Evolutionary conservation across 2,888 invertebrate species (phyloP), one percentile per base, ranked within the genome.

Genomic region (Temnothorax ravouxi): DNA sequence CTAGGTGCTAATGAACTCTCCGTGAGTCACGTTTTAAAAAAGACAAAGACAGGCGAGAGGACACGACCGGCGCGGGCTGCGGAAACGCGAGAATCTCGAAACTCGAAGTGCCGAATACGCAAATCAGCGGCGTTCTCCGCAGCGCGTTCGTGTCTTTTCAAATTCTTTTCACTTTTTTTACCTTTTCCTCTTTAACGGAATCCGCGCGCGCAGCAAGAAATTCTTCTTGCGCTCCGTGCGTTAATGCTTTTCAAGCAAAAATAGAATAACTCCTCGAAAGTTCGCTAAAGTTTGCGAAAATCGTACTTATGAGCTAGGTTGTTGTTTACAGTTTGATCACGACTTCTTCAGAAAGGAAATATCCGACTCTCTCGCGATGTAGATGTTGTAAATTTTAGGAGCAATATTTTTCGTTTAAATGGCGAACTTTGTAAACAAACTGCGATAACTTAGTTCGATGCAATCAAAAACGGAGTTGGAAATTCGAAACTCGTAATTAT

Each of bases 1-100:
- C 83, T 81, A 87, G 87, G 87, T 90, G 91, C 87, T 86, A 91
- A 91, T 87, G 89, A 91, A 90, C 90, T 72, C 86, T 61, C 21
- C 59, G 80, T 84, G 87, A 90, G 89, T 89, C 89, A 88, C 87
- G 88, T 90, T 90, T 83, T 71, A 82, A 87, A 88, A 86, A 88
- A 89, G 59, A 80, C 85, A 88, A 88, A 86, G 89, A 87, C 69
- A 54, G 62, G 66, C 47, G 69, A 72, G 80, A 79, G 84, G 84
- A 87, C 82, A 83, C 82, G 83, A 85, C 64, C 80, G 83, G 21
- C 59, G 13, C 59, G 67, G 4, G 2, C 29, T 84, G 72, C 76
- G 72, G 83, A 84, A 81, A 85, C 52, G 64, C 66, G 64, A 69
- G 80, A 84, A 79, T 83, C 74, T 67, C 72, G 80, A 50, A 69